Evolutionary conservation across 2,797 vertebrate genomes (phyloP).

Genomic region (Lithobates sylvaticus): DNA sequence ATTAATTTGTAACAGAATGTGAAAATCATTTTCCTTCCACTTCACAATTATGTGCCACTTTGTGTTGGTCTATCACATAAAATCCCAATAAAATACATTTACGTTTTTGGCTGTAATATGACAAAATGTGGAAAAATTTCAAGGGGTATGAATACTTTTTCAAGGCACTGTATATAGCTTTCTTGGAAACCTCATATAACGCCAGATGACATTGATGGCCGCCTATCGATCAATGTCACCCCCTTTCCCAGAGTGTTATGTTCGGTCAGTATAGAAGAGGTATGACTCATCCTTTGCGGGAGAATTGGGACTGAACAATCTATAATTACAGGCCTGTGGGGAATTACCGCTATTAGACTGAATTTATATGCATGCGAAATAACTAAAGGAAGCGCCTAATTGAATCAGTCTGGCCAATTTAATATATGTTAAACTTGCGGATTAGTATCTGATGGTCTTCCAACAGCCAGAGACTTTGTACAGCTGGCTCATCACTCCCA

Average conservation of each 20-base stretch:
- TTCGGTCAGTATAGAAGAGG: background rate
- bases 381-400: slow-evolving; percentile 8
- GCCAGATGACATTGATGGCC: no score
- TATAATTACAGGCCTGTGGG: slow-evolving; percentile 3
- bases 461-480: background rate
- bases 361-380: background rate
- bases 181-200: no score
- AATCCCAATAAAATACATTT: no score
- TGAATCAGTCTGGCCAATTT: background rate
- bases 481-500: background rate
- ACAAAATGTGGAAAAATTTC: no score
- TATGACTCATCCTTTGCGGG: background rate
- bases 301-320: background rate
- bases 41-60: no score
- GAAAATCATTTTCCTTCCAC: no score
- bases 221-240: no score
- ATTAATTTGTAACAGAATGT: no score
- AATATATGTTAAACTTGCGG: background rate
- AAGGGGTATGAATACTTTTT: no score
- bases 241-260: background rate
- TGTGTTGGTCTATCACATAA: no score
- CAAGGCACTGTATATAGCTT: no score
- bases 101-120: no score
- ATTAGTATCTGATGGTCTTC: background rate
- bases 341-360: slow-evolving; percentile 5